Base-by-base conservation (phyloP, 2,113 vertebrate species). In the Gracilinanus agilis region DNA sequence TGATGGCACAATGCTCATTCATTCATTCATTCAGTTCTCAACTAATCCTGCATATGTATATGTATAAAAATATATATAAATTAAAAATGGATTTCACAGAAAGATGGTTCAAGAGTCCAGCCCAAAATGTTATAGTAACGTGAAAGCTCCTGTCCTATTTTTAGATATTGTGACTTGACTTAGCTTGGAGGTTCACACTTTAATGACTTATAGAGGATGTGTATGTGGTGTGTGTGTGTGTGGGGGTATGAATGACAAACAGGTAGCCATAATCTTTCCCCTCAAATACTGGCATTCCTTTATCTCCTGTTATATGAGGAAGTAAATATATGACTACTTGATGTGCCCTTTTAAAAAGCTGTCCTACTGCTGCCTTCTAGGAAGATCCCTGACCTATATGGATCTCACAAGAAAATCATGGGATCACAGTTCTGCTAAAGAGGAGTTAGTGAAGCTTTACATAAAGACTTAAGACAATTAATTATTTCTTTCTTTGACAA, bases 401-500 rank as follows among this genome's bases (percentile, higher is more conserved):
- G n/a, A n/a, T n/a, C n/a, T 10, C 34, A 83, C n/a, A 23, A 6
- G 19, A 40, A 83, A 23, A 83, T 40, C 34, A 75, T 16, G 40
- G 40, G 67, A 40, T 21, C n/a, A 83, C 29, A 34, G 27, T 83
- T 83, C 19, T 40, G 23, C n/a, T 75, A 23, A 83, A 83, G n/a
- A 83, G 23, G 19, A 83, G n/a, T n/a, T 40, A 83, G n/a, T 83
- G n/a, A 83, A 83, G 25, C 67, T 83, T 83, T n/a, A n/a, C 61
- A 83, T 83, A 40, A 83, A 83, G 67, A 40, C 67, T 83, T 23
- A 23, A 23, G 67, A 9, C n/a, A 88, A 91, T 88, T 34, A 89
- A 92, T 90, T 95, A 89, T 49, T 88, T 40, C 91, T 83, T 54
- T 24, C 29, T 67, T 24, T 92, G 90, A 75, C 55, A 40, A 94